Evolutionary conservation across 2,888 invertebrate species (phyloP), one percentile per base, ranked within the genome.

Genomic region (Argynnis bischoffii): DNA sequence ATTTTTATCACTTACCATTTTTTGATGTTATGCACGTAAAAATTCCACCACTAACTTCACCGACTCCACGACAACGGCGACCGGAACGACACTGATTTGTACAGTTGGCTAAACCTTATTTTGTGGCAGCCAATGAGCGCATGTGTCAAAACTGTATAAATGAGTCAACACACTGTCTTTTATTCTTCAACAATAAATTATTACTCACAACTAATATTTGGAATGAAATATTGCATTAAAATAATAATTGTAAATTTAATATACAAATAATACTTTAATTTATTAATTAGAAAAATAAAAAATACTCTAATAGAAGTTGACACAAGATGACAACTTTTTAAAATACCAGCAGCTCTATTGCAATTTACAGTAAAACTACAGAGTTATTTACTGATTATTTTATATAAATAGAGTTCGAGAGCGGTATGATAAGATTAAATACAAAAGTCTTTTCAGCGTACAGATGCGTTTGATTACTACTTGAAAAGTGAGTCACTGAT

Each of bases 11-110:
- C 92, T 93, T 92, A 93, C 93, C 93, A 93, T 93, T 92, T 92
- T 92, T 83, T 87, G 92, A 92, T 90, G 92, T 87, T 91, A 91
- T 75, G 85, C 88, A 91, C 90, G 91, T 89, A 91, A 91, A 91
- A 90, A 86, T 87, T 88, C 81, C 90, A 91, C 88, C 87, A 91
- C 89, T 87, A 87, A 90, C 79, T 90, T 89, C 90, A 90, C 90
- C 85, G 86, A 91, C 88, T 90, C 87, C 82, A 89, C 89, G 89
- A 89, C 90, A 87, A 89, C 88, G 90, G 87, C 90, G 86, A 92
- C 92, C 92, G 91, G 91, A 91, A 93, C 89, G 87, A 89, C 81
- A 93, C 92, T 92, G 89, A 75, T 78, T 85, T 79, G 85, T 81
- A 86, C 86, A 86, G 91, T 92, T 92, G 92, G 92, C 88, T 76